Evolutionary conservation across 2,888 invertebrate species (phyloP), one percentile per base, ranked within the genome.

Genomic region (Pyrocoelia pectoralis): DNA sequence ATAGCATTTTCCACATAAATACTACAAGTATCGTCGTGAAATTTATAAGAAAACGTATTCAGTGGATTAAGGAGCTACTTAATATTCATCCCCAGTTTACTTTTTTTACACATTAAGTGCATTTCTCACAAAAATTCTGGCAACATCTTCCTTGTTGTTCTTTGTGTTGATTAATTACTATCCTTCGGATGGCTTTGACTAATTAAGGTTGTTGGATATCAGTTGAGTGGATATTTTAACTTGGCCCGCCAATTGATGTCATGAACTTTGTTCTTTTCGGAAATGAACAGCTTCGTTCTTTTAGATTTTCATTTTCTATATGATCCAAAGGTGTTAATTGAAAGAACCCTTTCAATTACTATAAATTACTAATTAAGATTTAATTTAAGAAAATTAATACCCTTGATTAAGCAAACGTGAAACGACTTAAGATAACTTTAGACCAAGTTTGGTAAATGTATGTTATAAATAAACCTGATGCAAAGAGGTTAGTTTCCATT

Each of bases 171-270:
- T 58, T 58, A 49, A 48, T 53, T 53, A 43, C 17, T 38, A 53
- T 52, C 29, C 33, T 53, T 53, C 46, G 59, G 53, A 13, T 18
- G 53, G 17, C 52, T 59, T 59, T 53, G 53, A 53, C 53, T 59
- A 59, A 59, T 59, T 59, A 53, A 59, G 18, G 38, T 48, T 59
- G 48, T 57, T 48, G 53, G 33, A 14, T 38, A 48, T 69, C 67
- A 65, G 56, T 67, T 64, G 66, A 65, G 61, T 58, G 69, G 69
- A 67, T 61, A 67, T 62, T 56, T 56, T 60, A 65, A 63, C 65
- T 64, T 67, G 53, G 69, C 48, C 67, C 69, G 64, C 67, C 66
- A 67, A 66, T 67, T 69, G 67, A 69, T 57, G 49, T 51, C 33
- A 38, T 61, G 50, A 41, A 49, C 57, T 57, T 51, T 57, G 49